These are phyloP conservation scores for Pectinophora gossypiella DNA, from an alignment of 1,140 invertebrate genomes.

Conservation along the genomic window DNA sequence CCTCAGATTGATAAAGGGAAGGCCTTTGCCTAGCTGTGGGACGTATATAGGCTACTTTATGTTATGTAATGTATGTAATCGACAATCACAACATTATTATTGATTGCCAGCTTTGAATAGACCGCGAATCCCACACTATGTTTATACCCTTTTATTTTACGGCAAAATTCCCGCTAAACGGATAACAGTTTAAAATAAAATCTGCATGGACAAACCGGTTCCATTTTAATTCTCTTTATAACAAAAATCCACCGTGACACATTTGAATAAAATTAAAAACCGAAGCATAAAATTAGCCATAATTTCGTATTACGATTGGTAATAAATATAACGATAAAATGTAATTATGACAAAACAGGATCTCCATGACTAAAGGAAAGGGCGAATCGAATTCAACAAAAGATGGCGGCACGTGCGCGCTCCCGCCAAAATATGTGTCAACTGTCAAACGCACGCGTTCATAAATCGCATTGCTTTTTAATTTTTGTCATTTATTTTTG, in stretches of 20 bases:
- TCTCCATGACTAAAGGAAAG: constrained; percentile 35
- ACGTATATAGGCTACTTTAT: too few species aligned
- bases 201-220: constrained; percentile 10
- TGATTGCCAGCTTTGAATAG: background rate
- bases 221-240: constrained; percentile 2
- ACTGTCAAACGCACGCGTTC: constrained; percentile 23
- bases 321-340: constrained; percentile 34
- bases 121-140: background rate
- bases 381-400: constrained; percentile 42
- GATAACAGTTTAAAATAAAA: too few species aligned
- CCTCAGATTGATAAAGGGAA: too few species aligned
- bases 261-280: constrained; percentile 38
- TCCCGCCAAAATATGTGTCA: constrained; percentile 50
- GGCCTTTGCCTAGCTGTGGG: too few species aligned
- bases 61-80: background rate
- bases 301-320: constrained; percentile 16
- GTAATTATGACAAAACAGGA: constrained; percentile 34
- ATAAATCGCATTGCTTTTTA: background rate
- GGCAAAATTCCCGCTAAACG: too few species aligned
- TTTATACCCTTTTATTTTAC: background rate
- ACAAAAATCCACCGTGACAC: constrained; percentile 10
- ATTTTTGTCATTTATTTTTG: too few species aligned
- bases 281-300: constrained; percentile 27
- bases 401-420: constrained; percentile 48
- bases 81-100: background rate